These are phyloP conservation scores for Cephalotes varians DNA, from an alignment of 2,888 invertebrate species.

Conservation along the genomic window DNA sequence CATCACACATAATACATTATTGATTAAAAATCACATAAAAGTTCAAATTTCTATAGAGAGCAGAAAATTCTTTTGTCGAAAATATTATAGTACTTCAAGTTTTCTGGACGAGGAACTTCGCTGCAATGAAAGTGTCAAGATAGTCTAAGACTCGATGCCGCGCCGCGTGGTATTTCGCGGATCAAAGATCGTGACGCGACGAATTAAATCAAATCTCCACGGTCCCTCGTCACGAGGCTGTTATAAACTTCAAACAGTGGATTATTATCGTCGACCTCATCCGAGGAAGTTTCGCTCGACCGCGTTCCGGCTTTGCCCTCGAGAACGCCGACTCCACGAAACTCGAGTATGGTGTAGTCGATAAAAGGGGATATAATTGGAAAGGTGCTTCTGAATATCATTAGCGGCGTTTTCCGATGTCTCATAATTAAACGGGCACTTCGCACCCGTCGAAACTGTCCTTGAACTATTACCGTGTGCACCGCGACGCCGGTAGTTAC, in stretches of 20 bases:
- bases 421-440: slow-evolving; percentile 38
- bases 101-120: neutral
- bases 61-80: neutral
- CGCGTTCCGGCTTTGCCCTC: slow-evolving; percentile 28
- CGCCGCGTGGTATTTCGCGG: neutral
- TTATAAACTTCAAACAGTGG: slow-evolving; percentile 47
- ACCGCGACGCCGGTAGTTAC: neutral
- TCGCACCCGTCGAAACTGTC: slow-evolving; percentile 15
- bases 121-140: neutral
- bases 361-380: slow-evolving; percentile 45
- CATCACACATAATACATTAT: neutral
- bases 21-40: neutral
- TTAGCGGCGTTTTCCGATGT: slow-evolving; percentile 32
- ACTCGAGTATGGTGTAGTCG: slow-evolving; percentile 26
- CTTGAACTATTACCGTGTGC: slow-evolving; percentile 3
- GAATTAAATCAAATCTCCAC: slow-evolving; percentile 47
- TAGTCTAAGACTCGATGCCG: neutral
- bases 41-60: neutral
- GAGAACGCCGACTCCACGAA: slow-evolving; percentile 14
- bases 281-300: slow-evolving; percentile 43
- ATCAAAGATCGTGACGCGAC: slow-evolving; percentile 36
- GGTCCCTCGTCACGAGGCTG: slow-evolving; percentile 43
- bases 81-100: neutral
- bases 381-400: slow-evolving; percentile 49
- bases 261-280: slow-evolving; percentile 48